These are phyloP conservation scores for Pyralis farinalis DNA, from an alignment of 2,888 invertebrate species.

Conservation along the genomic window DNA sequence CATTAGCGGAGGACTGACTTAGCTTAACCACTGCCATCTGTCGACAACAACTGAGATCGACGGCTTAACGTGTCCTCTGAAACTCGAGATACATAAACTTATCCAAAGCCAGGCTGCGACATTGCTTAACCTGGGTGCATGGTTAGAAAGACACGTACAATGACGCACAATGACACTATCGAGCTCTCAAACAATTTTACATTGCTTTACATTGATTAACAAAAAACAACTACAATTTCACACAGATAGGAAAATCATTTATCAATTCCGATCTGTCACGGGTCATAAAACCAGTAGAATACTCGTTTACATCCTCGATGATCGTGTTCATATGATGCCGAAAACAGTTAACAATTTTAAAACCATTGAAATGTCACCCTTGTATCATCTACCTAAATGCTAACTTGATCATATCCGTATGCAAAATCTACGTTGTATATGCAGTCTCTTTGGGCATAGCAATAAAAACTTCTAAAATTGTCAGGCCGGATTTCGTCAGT, in stretches of 20 bases:
- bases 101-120: too few species aligned
- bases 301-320: constrained; percentile 44
- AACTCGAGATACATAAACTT: too few species aligned
- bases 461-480: constrained; percentile 54
- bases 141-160: too few species aligned
- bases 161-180: too few species aligned
- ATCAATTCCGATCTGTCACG: constrained; percentile 44
- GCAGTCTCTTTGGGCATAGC: constrained; percentile 26
- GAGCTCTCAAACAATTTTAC: too few species aligned
- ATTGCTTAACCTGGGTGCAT: too few species aligned
- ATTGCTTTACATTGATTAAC: too few species aligned
- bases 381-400: constrained; percentile 12
- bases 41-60: too few species aligned
- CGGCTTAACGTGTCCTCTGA: too few species aligned
- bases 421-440: constrained; percentile 21
- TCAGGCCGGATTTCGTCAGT: constrained; percentile 37
- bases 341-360: constrained; percentile 18
- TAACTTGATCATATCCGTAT: constrained; percentile 14
- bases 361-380: constrained; percentile 26
- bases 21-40: too few species aligned
- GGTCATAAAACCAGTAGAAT: constrained; percentile 41
- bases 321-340: constrained; percentile 29
- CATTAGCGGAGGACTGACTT: too few species aligned
- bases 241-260: constrained; percentile 30
- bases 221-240: constrained; percentile 18